Evolutionary conservation across 2,113 vertebrate species (phyloP).

Genomic region (Ascaphus truei): DNA sequence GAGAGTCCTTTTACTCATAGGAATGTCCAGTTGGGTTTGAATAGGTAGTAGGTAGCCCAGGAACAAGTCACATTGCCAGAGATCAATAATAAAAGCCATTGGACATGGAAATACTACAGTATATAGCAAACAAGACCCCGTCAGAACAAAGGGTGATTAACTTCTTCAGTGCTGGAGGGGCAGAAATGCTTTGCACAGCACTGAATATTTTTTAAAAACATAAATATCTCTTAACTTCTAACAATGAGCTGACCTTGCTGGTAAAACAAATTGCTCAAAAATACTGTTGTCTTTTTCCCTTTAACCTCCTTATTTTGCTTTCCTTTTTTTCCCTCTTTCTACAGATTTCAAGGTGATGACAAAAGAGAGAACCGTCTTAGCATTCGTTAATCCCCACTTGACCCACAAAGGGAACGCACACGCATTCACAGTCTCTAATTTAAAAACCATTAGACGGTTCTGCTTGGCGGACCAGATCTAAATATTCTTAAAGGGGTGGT

Average conservation of each 20-base stretch:
- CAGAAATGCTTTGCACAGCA: too few relatives aligned
- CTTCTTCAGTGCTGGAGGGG: not conserved
- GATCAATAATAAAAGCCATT: too few relatives aligned
- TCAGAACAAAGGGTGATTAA: too few relatives aligned
- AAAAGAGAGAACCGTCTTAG: constrained; percentile 69
- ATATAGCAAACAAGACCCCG: too few relatives aligned
- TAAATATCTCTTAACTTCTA: too few relatives aligned
- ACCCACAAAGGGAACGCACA: constrained; percentile 72
- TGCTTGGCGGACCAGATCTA: constrained; percentile 88
- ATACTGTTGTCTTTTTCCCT: not conserved
- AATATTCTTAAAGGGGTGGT: constrained; percentile 96
- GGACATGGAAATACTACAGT: too few relatives aligned
- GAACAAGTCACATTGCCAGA: too few relatives aligned
- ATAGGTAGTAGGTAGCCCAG: too few relatives aligned
- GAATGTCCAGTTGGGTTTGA: too few relatives aligned
- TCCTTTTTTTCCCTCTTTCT: constrained; percentile 49
- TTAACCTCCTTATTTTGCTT: constrained; percentile 40
- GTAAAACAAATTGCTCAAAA: constrained; percentile 39
- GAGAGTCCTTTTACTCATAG: too few relatives aligned
- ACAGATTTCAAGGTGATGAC: constrained; percentile 73
- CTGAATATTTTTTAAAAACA: too few relatives aligned
- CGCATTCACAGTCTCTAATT: constrained; percentile 75
- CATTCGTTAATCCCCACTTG: constrained; percentile 79
- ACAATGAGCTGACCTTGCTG: constrained; percentile 36
- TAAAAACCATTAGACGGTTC: constrained; percentile 90